Base-by-base conservation (phyloP, 92 coral and sea anemone species). In the Actinernus sp. region DNA sequence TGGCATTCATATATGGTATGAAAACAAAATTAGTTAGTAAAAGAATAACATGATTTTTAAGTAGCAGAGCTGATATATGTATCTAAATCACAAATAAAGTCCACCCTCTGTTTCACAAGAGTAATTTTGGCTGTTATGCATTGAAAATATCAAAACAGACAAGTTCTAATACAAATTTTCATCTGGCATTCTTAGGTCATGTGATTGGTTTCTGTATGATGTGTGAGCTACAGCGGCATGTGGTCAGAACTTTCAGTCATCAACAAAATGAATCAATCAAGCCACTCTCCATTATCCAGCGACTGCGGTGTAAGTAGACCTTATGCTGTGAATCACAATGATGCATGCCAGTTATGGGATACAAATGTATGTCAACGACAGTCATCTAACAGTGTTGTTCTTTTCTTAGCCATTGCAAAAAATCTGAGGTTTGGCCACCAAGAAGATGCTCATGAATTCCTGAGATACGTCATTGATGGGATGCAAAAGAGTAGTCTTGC, bases 391-490 rank as follows among this genome's bases (percentile, higher is more conserved):
- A 34, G 14, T 34, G 14, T 34, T 34, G 8, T 14, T 34, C 8
- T 34, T 6, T 34, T 34, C 14, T 17, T 24, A 95, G 99, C 71
- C 31, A 95, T 95, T 80, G 99, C 99, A 31, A 95, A 91, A 29
- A 97, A 95, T 55, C 72, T 95, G 30, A 83, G 92, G 47, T 95
- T 95, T 87, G 99, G 99, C 0, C 97, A 95, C 44, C 99, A 95
- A 61, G 99, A 95, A 39, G 99, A 95, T 76, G 89, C 99, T 1
- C 99, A 95, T 75, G 99, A 95, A 38, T 95, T 95, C 55, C 76
- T 95, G n/a, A 74, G 99, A 56, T 95, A 95, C 50, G 96, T 95
- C 55, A 84, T 95, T 80, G 99, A 95, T 58, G 97, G 99, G 22
- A 91, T 95, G 92, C 93, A 91, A 67, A 91, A 91, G 58, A 91